phyloP scores from a whole-genome alignment of 2,113 vertebrate genomes.

The Myanophis thanlyinensis region DNA sequence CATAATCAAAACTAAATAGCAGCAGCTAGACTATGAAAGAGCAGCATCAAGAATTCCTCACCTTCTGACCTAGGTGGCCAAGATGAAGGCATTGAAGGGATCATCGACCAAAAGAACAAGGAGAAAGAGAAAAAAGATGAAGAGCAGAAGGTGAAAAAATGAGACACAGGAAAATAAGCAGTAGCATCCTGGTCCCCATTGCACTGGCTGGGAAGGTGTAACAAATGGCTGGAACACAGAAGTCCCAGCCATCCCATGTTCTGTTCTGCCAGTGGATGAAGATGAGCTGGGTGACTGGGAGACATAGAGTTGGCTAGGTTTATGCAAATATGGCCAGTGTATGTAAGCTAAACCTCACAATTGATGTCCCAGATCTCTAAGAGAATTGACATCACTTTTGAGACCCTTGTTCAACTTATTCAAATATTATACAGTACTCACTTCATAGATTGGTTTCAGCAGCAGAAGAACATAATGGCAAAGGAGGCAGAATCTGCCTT shows the following conservation, averaged over 20 bases:
- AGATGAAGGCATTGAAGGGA: neutral
- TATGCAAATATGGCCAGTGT: neutral
- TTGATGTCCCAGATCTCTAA: neutral
- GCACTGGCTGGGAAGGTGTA: neutral
- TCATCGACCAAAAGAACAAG: neutral
- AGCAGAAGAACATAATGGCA: neutral
- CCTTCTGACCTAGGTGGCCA: neutral
- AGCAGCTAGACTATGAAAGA: neutral
- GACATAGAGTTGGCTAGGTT: neutral
- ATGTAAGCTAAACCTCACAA: neutral
- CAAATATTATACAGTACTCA: neutral
- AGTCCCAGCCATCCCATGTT: neutral
- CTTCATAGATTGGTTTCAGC: neutral
- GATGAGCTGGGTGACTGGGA: neutral
- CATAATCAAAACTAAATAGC: neutral
- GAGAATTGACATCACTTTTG: neutral
- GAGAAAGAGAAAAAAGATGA: neutral
- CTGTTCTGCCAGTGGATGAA: neutral
- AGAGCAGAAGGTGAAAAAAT: neutral
- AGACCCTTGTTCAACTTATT: neutral
- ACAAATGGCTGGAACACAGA: neutral
- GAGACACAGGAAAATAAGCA: neutral
- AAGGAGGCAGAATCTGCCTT: neutral
- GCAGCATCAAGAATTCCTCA: neutral
- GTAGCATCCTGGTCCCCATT: neutral